Base-by-base conservation (phyloP, 1,140 invertebrate species). In the Probaryconus sp. region DNA sequence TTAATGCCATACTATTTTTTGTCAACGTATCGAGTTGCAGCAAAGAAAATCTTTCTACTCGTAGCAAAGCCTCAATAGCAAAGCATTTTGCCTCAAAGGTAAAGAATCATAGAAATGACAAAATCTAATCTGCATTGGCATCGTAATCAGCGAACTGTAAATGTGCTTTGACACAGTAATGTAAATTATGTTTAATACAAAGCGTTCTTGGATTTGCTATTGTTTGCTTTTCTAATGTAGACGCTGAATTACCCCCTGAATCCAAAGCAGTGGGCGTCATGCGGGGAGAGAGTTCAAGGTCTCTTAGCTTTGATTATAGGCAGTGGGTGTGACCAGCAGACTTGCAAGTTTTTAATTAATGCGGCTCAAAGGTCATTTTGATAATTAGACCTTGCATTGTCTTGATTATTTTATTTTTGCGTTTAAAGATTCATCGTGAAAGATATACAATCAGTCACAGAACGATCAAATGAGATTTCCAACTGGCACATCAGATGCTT, bases 301-400 rank as follows among this genome's bases (percentile, higher is more conserved):
- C 11, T 7, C 38, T 58, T 21, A 58, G 40, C 40, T 58, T 45
- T 45, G 40, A 45, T 58, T 58, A 58, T 58, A 58, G 40, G 30
- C 45, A 58, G 53, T 58, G 28, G 53, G 53, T 58, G 40, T 45
- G 40, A 45, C 17, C 35, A 26, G 24, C 20, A 35, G n/a, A 33
- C 10, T 45, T 35, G 28, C 40, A 35, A 45, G n/a, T 58, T 58
- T 58, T 58, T 58, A 60, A 60, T 47, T 45, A 47, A 35, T 37
- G 13, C n/a, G 7, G 18, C 26, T 5, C 7, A 37, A 60, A 47
- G 42, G 30, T 60, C 30, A 26, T 47, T n/a, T 1, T 6, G 13
- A 2, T 47, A 60, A 60, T 47, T 60, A 60, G 13, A 33, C 30
- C n/a, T n/a, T n/a, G n/a, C n/a, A n/a, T n/a, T n/a, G n/a, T n/a